Percentiles rank a stretch among this genome's conserved stretches.
Evolutionary conservation across 2,888 invertebrate genomes (phyloP).

Genomic region (Rhopalosiphum nymphaeae): DNA sequence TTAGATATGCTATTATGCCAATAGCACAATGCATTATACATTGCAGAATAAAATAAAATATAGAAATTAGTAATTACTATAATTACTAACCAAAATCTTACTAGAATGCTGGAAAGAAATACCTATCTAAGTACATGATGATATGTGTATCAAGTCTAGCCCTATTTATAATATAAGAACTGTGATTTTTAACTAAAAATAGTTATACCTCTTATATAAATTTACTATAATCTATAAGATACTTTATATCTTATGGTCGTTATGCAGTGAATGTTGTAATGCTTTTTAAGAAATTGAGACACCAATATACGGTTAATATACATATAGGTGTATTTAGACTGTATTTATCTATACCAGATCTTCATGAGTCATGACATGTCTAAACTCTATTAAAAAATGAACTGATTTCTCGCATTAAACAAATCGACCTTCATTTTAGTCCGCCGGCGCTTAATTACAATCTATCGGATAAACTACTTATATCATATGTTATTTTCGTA

Average conservation of each 20-base stretch:
- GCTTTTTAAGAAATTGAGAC: neutral
- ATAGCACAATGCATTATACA: neutral
- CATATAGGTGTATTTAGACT: neutral
- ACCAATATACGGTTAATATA: neutral
- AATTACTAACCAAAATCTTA: neutral
- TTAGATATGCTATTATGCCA: neutral
- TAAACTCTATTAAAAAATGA: neutral
- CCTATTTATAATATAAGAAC: neutral
- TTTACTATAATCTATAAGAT: neutral
- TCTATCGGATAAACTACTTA: neutral
- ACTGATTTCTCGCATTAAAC: neutral
- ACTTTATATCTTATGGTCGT: neutral
- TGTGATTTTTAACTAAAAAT: neutral
- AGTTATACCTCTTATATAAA: too few species aligned
- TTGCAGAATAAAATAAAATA: neutral
- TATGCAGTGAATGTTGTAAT: neutral
- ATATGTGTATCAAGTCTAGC: neutral
- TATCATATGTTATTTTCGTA: neutral
- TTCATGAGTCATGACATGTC: neutral
- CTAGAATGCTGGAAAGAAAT: neutral
- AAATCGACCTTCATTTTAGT: neutral
- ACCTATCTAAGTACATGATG: neutral
- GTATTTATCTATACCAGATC: neutral
- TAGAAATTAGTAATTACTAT: neutral
- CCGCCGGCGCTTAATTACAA: neutral